Evolutionary conservation across 2,888 invertebrate species (phyloP).

Genomic region (Saturnia japonica): DNA sequence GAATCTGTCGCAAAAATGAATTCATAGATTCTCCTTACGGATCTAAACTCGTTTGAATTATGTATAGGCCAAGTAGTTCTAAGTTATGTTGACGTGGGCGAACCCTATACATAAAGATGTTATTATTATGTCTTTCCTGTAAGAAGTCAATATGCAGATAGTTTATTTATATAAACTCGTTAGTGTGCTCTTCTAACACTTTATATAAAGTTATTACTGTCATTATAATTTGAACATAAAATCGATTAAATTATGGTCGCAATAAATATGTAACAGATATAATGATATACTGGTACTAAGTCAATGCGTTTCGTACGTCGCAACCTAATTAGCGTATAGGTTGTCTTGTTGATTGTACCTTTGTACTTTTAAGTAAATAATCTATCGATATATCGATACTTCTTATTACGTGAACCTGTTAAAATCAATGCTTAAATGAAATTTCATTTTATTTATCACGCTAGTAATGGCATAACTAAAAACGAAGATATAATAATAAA

Average conservation of each 20-base stretch:
- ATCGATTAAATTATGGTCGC: conserved; percentile 33
- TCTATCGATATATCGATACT: no score
- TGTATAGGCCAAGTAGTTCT: conserved; percentile 52
- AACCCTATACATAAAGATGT: conserved; percentile 58
- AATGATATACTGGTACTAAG: neutral
- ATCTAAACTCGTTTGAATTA: conserved; percentile 62
- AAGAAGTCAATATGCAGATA: conserved; percentile 44
- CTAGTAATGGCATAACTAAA: no score
- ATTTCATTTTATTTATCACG: neutral
- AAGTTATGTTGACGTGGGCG: conserved; percentile 61
- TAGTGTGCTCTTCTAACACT: conserved; percentile 64
- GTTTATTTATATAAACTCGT: conserved; percentile 55
- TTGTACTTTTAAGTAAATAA: no score
- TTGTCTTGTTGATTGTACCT: no score
- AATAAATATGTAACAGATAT: conserved; percentile 32
- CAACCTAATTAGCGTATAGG: neutral
- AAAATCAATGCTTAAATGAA: no score
- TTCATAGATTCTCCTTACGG: conserved; percentile 50
- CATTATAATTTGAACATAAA: conserved; percentile 49
- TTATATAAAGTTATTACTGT: conserved; percentile 52
- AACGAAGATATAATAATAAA: no score
- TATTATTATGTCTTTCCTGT: conserved; percentile 57
- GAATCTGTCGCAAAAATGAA: conserved; percentile 63
- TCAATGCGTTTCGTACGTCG: neutral
- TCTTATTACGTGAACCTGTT: no score